These are phyloP conservation scores for Nestor notabilis DNA, from an alignment of 2,113 vertebrate genomes.

Conservation along the genomic window DNA sequence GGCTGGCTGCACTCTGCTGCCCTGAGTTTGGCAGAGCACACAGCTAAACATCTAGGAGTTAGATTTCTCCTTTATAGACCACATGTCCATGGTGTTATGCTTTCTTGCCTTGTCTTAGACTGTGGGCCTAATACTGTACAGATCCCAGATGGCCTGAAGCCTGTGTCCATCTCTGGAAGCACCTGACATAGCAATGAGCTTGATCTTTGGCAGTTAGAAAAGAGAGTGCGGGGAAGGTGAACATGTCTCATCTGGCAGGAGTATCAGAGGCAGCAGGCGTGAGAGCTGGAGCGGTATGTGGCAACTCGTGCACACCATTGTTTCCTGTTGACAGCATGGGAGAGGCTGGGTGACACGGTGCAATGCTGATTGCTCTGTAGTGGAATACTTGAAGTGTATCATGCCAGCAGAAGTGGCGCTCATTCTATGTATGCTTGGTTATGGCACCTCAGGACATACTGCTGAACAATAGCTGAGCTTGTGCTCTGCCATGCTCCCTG, in stretches of 20 bases:
- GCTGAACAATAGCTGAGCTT: neutral
- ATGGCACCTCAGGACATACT: neutral
- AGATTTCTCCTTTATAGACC: neutral
- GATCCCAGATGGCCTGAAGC: neutral
- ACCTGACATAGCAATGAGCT: neutral
- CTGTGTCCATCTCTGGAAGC: neutral
- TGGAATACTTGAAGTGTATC: neutral
- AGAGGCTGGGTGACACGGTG: neutral
- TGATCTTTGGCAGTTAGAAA: neutral
- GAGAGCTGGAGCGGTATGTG: neutral
- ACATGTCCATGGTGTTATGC: neutral
- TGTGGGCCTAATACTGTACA: neutral
- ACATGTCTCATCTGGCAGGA: accelerated
- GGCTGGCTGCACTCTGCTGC: neutral
- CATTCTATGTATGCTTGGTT: accelerated
- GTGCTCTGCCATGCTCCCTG: neutral
- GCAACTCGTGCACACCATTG: accelerated
- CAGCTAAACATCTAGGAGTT: neutral
- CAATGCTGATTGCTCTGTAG: neutral
- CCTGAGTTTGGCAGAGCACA: neutral
- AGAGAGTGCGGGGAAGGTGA: accelerated
- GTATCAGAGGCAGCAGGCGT: neutral
- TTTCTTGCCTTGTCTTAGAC: neutral
- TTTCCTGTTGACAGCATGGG: neutral
- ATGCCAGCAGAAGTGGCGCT: neutral